Evolutionary conservation across 2,888 invertebrate species (phyloP).

Genomic region (Scaptomyza cyrtandrae): DNA sequence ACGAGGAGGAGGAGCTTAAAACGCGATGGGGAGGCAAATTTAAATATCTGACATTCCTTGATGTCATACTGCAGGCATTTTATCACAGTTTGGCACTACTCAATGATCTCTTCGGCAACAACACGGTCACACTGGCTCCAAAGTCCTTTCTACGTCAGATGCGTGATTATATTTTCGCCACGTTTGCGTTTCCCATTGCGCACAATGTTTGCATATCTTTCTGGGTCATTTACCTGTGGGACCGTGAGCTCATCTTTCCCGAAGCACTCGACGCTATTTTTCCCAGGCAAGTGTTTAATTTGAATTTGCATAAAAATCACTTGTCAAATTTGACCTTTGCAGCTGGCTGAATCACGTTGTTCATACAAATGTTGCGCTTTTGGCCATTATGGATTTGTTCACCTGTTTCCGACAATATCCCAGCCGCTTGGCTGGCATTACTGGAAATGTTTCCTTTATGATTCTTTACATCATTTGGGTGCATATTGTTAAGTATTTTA

Average conservation of each 20-base stretch:
- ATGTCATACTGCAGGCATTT: slow-evolving; percentile 90
- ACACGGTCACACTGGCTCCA: slow-evolving; percentile 87
- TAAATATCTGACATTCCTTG: slow-evolving; percentile 92
- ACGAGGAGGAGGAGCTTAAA: slow-evolving; percentile 61
- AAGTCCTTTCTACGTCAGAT: slow-evolving; percentile 86
- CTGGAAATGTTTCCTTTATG: slow-evolving; percentile 88
- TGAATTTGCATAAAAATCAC: background rate
- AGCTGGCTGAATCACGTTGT: slow-evolving; percentile 95
- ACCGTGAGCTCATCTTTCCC: slow-evolving; percentile 95
- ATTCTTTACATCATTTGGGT: slow-evolving; percentile 91
- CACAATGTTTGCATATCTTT: slow-evolving; percentile 92
- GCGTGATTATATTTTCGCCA: slow-evolving; percentile 88
- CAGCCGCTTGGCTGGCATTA: slow-evolving; percentile 87
- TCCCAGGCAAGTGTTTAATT: slow-evolving; percentile 85
- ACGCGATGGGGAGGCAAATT: slow-evolving; percentile 89
- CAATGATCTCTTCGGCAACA: slow-evolving; percentile 90
- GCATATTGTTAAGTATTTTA: slow-evolving; percentile 89
- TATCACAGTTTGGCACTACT: slow-evolving; percentile 90
- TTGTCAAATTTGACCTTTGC: slow-evolving; percentile 14
- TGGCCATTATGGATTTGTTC: slow-evolving; percentile 90
- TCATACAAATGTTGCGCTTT: slow-evolving; percentile 93
- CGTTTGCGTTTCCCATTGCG: slow-evolving; percentile 91
- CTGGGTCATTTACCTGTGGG: slow-evolving; percentile 95
- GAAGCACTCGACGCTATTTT: slow-evolving; percentile 91
- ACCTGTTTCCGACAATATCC: slow-evolving; percentile 92